Conservation (phyloP, 2,888 invertebrate genomes). For the Drosophila testacea region DNA sequence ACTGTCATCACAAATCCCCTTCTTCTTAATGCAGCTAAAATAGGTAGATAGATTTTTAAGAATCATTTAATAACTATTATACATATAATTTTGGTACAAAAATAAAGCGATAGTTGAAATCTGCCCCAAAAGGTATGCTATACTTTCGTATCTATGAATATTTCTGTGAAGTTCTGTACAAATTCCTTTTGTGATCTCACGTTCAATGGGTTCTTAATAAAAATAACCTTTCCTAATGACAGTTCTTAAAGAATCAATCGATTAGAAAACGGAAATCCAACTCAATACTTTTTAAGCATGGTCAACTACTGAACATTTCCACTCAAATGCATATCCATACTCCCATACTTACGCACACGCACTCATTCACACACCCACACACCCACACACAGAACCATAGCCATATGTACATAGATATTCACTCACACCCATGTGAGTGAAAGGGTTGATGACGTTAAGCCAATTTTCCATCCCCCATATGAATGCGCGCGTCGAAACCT, state of each 20-base stretch:
- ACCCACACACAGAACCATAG: background rate
- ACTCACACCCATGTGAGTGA: conserved; percentile 20
- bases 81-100: too few relatives aligned
- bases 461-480: conserved; percentile 60
- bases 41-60: too few relatives aligned
- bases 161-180: background rate
- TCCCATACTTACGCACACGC: background rate
- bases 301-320: background rate
- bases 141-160: background rate
- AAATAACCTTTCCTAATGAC: background rate
- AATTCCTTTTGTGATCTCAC: too few relatives aligned
- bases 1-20: too few relatives aligned
- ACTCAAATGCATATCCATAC: background rate
- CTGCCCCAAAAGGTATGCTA: background rate
- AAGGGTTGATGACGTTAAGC: conserved; percentile 62
- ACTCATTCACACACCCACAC: conserved; percentile 4
- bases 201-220: background rate
- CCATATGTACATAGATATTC: background rate
- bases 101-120: background rate
- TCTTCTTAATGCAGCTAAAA: too few relatives aligned
- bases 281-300: background rate
- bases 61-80: too few relatives aligned
- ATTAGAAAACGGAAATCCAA: background rate
- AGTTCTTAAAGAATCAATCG: background rate
- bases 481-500: conserved; percentile 74